phyloP scores from a whole-genome alignment of 1,140 invertebrate species.

The Aradophagus sp. region DNA sequence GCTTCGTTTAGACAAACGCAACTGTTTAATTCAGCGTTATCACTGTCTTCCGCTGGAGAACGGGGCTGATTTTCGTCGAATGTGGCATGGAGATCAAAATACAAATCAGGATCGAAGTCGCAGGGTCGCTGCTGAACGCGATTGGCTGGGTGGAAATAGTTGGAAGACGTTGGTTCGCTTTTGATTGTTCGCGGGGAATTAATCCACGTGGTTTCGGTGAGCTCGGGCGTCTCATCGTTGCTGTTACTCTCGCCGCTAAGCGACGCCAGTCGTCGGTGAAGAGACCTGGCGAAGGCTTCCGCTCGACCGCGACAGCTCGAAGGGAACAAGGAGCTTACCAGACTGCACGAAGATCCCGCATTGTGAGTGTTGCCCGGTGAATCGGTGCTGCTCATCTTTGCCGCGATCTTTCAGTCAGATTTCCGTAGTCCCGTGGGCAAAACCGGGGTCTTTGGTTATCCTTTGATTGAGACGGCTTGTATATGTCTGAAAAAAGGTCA shows the following conservation, averaged over 20 bases:
- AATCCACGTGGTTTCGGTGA: slow-evolving; percentile 63
- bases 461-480: slow-evolving; percentile 31
- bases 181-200: slow-evolving; percentile 57
- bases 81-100: no score
- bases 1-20: slow-evolving; percentile 78
- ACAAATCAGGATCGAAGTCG: no score
- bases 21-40: no score
- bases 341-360: slow-evolving; percentile 70
- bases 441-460: slow-evolving; percentile 27
- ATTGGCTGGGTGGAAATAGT: slow-evolving; percentile 20
- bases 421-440: slow-evolving; percentile 25
- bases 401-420: slow-evolving; percentile 8
- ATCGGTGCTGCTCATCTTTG: slow-evolving; percentile 63
- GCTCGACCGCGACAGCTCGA: slow-evolving; percentile 86
- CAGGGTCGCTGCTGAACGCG: slow-evolving; percentile 67
- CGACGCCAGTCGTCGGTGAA: slow-evolving; percentile 83
- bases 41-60: no score
- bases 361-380: slow-evolving; percentile 58
- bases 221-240: slow-evolving; percentile 36
- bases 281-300: slow-evolving; percentile 84
- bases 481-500: slow-evolving; percentile 54
- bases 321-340: slow-evolving; percentile 75
- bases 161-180: slow-evolving; percentile 65
- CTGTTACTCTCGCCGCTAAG: slow-evolving; percentile 75
- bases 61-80: no score